A percentile compares a stretch with the other conserved stretches of the same genome.
These are phyloP conservation scores for Apocheima hispidaria DNA, from an alignment of 2,888 invertebrate genomes.

Conservation along the genomic window DNA sequence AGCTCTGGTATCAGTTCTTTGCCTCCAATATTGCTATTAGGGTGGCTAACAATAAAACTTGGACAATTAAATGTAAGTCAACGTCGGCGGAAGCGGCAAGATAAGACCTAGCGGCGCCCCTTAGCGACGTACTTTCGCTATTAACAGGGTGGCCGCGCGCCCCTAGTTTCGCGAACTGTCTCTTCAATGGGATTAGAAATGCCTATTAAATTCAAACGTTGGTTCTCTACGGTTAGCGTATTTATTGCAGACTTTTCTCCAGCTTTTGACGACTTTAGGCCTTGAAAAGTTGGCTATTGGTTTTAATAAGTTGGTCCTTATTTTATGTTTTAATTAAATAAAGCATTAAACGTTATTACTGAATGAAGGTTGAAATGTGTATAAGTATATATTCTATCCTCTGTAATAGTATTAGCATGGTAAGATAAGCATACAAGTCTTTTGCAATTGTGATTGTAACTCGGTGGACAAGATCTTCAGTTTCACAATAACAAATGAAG, in stretches of 20 bases:
- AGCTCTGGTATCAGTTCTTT: constrained; percentile 65
- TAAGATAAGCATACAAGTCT: too few species aligned
- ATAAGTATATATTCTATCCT: too few species aligned
- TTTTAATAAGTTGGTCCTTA: constrained; percentile 4
- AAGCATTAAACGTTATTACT: too few species aligned
- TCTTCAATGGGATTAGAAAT: constrained; percentile 63
- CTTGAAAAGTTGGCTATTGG: constrained; percentile 4
- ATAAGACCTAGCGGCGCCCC: constrained; percentile 78
- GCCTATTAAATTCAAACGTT: constrained; percentile 60
- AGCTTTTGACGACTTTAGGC: constrained; percentile 41
- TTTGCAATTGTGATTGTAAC: too few species aligned
- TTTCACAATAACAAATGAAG: too few species aligned
- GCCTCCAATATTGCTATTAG: constrained; percentile 75
- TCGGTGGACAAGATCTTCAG: too few species aligned
- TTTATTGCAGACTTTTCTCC: constrained; percentile 49
- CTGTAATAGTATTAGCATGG: too few species aligned
- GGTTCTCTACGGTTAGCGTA: constrained; percentile 47
- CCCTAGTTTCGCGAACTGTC: constrained; percentile 64
- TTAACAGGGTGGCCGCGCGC: constrained; percentile 71
- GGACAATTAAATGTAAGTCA: constrained; percentile 83
- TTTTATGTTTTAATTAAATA: too few species aligned
- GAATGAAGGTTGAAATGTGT: too few species aligned
- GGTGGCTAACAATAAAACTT: constrained; percentile 81
- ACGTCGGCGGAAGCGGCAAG: constrained; percentile 71
- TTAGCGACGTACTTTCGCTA: constrained; percentile 73